Evolutionary conservation across 1,140 invertebrate species (phyloP), one percentile per base, ranked within the genome.

Genomic region (Brachionus plicatilis): DNA sequence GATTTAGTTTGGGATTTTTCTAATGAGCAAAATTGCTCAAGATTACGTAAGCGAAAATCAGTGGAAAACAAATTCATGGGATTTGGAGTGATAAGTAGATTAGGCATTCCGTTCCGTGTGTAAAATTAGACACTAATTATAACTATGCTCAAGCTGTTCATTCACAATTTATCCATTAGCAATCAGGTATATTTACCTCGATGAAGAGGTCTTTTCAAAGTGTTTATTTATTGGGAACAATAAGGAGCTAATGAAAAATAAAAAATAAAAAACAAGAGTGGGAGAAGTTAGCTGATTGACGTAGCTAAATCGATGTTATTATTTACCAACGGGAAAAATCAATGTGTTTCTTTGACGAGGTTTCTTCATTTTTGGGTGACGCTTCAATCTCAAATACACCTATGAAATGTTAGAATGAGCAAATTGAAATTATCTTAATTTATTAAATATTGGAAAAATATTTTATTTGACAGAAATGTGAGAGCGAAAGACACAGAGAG

Each of bases 361-460:
- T 60, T 60, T 60, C 53, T 60, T 60, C n/a, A 60, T 20, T 60
- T 60, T 37, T 8, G 17, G 17, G 53, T 60, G 53, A 60, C 53
- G 53, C 20, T 24, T 60, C 7, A 60, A 24, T 20, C 53, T 60
- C 53, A 60, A 60, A 60, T 27, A 60, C 27, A 60, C 53, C 53
- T 60, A 60, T 60, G 53, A 60, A 60, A 60, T 60, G 53, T 60
- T 60, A 72, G 41, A 72, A 72, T 20, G 68, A 72, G 8, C 68
- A 72, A 60, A 41, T 72, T 41, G 24, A 37, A 37, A 72, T 72
- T 72, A 72, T 72, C 68, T 72, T 72, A 72, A 72, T 72, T 72
- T 72, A 72, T 72, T 72, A 72, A 68, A 33, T 68, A 68, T 72
- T 72, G 68, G 68, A 72, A 72, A 43, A 72, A 43, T 72, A 43